phyloP scores from a whole-genome alignment of 2,888 invertebrate species.

The Euzophera pinguis region DNA sequence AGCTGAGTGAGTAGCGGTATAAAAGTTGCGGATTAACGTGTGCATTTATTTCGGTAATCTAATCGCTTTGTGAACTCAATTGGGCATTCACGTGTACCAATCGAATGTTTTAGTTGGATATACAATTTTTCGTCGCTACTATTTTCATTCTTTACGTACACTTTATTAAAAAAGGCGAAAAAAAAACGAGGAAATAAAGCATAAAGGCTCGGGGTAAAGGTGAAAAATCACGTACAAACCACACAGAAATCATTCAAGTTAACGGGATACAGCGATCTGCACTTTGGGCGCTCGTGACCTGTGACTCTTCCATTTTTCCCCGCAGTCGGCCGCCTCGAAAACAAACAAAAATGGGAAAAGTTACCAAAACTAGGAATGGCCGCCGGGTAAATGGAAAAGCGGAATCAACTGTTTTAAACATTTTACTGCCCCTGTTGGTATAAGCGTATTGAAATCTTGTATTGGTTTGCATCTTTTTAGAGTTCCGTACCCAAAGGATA shows the following conservation, averaged over 20 bases:
- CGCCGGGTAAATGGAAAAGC: neutral
- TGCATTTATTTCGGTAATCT: neutral
- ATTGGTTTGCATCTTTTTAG: no score
- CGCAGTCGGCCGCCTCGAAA: constrained; percentile 12
- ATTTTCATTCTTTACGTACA: neutral
- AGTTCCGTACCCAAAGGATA: no score
- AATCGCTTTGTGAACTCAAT: constrained; percentile 12
- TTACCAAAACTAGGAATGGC: constrained; percentile 10
- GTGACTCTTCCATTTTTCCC: constrained; percentile 53
- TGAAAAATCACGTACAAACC: constrained; percentile 59
- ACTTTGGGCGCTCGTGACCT: constrained; percentile 53
- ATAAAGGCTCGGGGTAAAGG: constrained; percentile 35
- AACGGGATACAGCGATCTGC: constrained; percentile 63
- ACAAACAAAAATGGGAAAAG: constrained; percentile 14
- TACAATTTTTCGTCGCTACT: neutral
- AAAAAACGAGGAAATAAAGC: constrained; percentile 35
- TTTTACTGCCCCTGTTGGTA: neutral
- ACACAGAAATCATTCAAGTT: constrained; percentile 62
- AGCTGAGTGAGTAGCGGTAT: neutral
- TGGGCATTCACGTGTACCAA: neutral
- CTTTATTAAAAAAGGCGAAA: constrained; percentile 21
- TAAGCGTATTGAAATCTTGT: constrained; percentile 9
- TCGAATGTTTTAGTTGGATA: neutral
- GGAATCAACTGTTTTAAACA: constrained; percentile 6
- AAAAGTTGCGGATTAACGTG: neutral